Evolutionary conservation across 2,113 vertebrate genomes (phyloP), one percentile per base, ranked within the genome.

Genomic region (Dicaeum eximium): DNA sequence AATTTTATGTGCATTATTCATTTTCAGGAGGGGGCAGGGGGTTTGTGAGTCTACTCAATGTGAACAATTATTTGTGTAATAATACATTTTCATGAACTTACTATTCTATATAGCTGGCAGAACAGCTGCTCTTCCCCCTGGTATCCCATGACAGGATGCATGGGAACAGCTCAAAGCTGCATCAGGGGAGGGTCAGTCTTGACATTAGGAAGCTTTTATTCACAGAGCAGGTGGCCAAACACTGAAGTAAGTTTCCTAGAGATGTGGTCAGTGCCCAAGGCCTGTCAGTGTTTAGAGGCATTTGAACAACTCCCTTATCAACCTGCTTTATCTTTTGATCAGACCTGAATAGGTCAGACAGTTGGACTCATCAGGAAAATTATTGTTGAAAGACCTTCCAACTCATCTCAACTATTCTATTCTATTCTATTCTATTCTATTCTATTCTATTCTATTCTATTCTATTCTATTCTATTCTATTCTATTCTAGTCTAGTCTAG

Each of bases 191-290:
- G 3, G 11, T 69, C 10, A 64, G 8, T 23, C 44, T 40, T 30
- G 18, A 37, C 2, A 15, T 65, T 15, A 50, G 6, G 44, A 75
- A 71, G 5, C 6, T 37, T 61, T 47, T 80, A 4, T 57, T 57
- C 37, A 61, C 6, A 1, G 1, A 53, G 6, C 25, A 11, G 4
- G 2, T 48, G 20, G 7, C 23, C 30, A 67, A 67, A 64, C 13
- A 8, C 7, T 74, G 40, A 10, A 64, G 22, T 14, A 64, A 33
- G 16, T 27, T 61, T 42, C 24, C 27, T 47, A 28, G 33, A 79
- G 8, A 11, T 15, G 10, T 70, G 24, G 1, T 40, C 0, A 0
- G 23, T 83, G 11, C 8, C 8, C 11, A 37, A 37, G 7, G 15
- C 23, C 19, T 35, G 4, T 23, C 38, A n/a, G 10, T 20, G 14